These are phyloP conservation scores for Xyliphius kryptos DNA, from an alignment of 2,113 vertebrate species.

Conservation along the genomic window DNA sequence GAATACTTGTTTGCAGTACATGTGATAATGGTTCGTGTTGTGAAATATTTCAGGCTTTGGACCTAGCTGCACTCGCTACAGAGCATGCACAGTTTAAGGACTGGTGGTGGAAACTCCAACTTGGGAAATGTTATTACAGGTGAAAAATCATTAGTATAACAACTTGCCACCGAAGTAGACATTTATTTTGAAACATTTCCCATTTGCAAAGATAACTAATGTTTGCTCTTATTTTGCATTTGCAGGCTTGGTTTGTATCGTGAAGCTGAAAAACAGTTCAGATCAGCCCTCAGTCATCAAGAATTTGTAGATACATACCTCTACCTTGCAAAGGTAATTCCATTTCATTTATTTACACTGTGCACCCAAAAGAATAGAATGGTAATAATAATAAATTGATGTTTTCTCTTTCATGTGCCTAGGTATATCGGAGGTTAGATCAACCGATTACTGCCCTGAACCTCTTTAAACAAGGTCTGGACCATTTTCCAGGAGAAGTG, in stretches of 20 bases:
- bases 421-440: constrained; percentile 92
- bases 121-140: constrained; percentile 98
- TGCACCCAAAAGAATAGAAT: too few relatives aligned
- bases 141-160: too few relatives aligned
- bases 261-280: constrained; percentile 95
- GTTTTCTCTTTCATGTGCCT: too few relatives aligned
- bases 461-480: constrained; percentile 91
- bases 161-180: too few relatives aligned
- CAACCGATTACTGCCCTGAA: constrained; percentile 88
- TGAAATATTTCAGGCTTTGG: constrained; percentile 78
- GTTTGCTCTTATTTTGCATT: neutral
- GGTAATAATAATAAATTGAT: too few relatives aligned
- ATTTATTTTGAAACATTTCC: too few relatives aligned
- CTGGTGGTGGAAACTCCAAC: constrained; percentile 99
- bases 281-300: constrained; percentile 89
- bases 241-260: constrained; percentile 78
- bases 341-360: too few relatives aligned
- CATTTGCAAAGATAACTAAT: too few relatives aligned
- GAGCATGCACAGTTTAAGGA: constrained; percentile 93
- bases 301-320: constrained; percentile 89
- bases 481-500: constrained; percentile 91
- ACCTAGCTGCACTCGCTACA: constrained; percentile 88
- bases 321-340: constrained; percentile 85
- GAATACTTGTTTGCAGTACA: too few relatives aligned
- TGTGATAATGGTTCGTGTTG: too few relatives aligned